Evolutionary conservation across 2,797 vertebrate species (phyloP).

Genomic region (Florisuga fusca): DNA sequence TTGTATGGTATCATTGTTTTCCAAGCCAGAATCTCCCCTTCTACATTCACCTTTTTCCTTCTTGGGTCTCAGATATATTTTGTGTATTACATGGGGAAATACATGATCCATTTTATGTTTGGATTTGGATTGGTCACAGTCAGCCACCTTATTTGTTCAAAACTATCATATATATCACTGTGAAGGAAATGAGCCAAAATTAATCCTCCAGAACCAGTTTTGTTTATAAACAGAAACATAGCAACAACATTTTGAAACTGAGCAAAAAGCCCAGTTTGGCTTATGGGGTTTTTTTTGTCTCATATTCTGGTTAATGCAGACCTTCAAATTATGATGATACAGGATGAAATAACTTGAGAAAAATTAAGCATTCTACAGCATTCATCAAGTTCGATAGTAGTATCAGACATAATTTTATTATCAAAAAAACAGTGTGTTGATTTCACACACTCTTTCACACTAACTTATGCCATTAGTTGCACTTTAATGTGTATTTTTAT

Average conservation of each 20-base stretch:
- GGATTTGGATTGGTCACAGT: background rate
- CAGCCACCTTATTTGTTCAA: background rate
- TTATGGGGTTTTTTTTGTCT: background rate
- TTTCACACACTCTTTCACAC: background rate
- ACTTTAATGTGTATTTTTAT: background rate
- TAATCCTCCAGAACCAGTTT: background rate
- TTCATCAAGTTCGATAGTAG: background rate
- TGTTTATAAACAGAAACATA: background rate
- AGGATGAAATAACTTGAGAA: background rate
- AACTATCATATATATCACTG: accelerated
- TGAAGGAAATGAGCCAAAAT: background rate
- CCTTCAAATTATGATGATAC: background rate
- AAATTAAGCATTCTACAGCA: background rate
- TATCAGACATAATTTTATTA: background rate
- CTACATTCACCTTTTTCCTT: background rate
- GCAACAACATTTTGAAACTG: background rate
- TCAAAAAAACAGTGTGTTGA: background rate
- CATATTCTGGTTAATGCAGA: background rate
- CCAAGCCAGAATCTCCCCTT: background rate
- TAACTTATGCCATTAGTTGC: background rate
- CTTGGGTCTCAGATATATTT: background rate
- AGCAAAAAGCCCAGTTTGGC: background rate
- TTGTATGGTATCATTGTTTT: background rate
- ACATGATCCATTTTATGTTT: background rate
- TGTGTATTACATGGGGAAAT: background rate